Conservation (phyloP, 2,797 vertebrate genomes). For the Lacerta agilis region DNA sequence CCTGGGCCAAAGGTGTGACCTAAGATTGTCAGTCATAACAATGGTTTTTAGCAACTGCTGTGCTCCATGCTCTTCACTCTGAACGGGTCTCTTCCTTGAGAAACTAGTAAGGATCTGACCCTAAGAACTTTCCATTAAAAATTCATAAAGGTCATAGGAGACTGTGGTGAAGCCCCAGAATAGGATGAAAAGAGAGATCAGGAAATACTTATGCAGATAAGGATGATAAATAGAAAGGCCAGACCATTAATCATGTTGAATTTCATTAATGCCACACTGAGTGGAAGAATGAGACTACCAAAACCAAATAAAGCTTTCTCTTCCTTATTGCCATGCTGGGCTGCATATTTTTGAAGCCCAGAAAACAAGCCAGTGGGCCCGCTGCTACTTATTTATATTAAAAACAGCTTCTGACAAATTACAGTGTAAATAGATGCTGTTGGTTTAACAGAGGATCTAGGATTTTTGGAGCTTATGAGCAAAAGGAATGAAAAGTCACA, state of each 20-base stretch:
- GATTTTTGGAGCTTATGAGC: background rate
- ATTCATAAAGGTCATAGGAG: constrained; percentile 46
- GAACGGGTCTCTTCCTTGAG: background rate
- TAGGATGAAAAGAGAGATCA: constrained; percentile 21
- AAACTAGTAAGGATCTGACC: constrained; percentile 14
- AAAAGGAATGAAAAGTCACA: background rate
- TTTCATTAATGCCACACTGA: constrained; percentile 45
- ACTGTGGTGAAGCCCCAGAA: constrained; percentile 24
- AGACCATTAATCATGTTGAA: constrained; percentile 36
- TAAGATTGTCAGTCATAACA: background rate
- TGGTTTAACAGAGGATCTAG: background rate
- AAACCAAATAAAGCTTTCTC: constrained; percentile 18
- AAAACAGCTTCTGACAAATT: constrained; percentile 34
- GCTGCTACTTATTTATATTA: constrained; percentile 40
- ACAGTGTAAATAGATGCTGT: constrained; percentile 1
- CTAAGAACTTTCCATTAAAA: constrained; percentile 33
- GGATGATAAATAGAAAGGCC: constrained; percentile 31
- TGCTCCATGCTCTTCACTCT: background rate
- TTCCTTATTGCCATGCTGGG: constrained; percentile 31
- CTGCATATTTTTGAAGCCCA: constrained; percentile 16
- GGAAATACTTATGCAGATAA: constrained; percentile 45
- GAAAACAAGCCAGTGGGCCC: constrained; percentile 20
- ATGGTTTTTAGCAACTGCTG: background rate
- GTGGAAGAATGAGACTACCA: constrained; percentile 17
- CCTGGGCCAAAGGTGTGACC: background rate